These are phyloP conservation scores for Wasmannia auropunctata DNA, from an alignment of 1,140 invertebrate genomes.

Conservation along the genomic window DNA sequence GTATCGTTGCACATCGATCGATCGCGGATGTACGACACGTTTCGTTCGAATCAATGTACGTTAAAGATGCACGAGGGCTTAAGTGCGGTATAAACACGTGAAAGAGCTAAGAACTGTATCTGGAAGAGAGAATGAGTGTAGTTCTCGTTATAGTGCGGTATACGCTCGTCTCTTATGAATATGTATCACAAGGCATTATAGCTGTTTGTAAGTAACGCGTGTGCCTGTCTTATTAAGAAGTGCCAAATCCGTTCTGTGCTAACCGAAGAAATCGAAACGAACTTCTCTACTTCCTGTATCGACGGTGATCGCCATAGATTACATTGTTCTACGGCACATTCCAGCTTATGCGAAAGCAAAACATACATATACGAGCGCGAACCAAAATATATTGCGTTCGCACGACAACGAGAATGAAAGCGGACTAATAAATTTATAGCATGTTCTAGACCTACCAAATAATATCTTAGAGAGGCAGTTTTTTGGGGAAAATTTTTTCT, in stretches of 20 bases:
- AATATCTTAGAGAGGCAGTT: neutral
- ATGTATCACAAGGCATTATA: slow-evolving; percentile 1
- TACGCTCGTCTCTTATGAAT: neutral
- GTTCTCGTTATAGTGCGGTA: too few species aligned
- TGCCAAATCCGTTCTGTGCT: slow-evolving; percentile 45
- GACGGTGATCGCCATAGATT: neutral
- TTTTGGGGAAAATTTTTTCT: neutral
- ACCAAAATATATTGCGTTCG: neutral
- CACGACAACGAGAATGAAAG: neutral
- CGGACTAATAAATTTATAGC: neutral
- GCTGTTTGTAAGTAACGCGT: slow-evolving; percentile 20
- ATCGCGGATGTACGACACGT: slow-evolving; percentile 23
- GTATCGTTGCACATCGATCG: neutral
- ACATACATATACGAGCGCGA: too few species aligned
- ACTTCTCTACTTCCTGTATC: slow-evolving; percentile 15
- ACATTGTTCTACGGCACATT: neutral
- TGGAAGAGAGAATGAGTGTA: neutral
- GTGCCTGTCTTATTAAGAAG: slow-evolving; percentile 47
- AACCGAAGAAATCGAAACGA: neutral
- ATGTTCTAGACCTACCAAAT: neutral
- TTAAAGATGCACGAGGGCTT: slow-evolving; percentile 23
- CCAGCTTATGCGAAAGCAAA: neutral
- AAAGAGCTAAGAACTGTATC: neutral
- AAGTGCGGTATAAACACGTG: neutral
- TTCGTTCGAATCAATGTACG: slow-evolving; percentile 18